Base-by-base conservation (phyloP, 2,797 vertebrate species). In the Enoplosus armatus region DNA sequence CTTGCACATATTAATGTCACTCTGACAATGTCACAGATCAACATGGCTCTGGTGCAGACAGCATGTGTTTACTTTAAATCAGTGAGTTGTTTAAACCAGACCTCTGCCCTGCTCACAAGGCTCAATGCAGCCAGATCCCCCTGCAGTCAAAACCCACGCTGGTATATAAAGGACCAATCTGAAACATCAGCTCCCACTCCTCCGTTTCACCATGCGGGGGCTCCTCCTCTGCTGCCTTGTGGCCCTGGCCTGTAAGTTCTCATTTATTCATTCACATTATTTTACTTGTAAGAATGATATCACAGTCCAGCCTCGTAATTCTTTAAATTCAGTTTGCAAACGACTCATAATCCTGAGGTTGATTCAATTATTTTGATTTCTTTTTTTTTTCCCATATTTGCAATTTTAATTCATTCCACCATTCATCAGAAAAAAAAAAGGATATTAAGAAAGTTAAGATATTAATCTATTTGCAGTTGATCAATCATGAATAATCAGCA, bases 161-260 rank as follows among this genome's bases (percentile, higher is more conserved):
- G 61, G 24, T 77, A 72, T 93, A 94, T 93, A 95, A 91, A 92
- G 82, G 58, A 47, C 39, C 43, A 26, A 24, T 56, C 35, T 31
- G 51, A 83, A 64, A 41, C 33, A 37, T 37, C 37, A 22, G 41
- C 20, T 72, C 53, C 12, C 63, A 91, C 69, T 90, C 67, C 71
- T 86, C 65, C 47, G 69, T 62, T 45, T 84, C 81, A 91, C 59
- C 69, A 96, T 96, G 96, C 50, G 15, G 69, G 68, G 67, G 26
- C 47, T 95, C 45, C 74, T 94, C 37, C 76, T 95, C 48, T 95
- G 89, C 83, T 91, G 94, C 84, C 85, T 94, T 59, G 91, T 94
- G 84, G 91, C 92, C 10, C 73, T 95, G 80, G 87, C 92, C 80
- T 62, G 96, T 96, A 90, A 92, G 95, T 94, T 73, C 53, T 60